Evolutionary conservation across 2,797 vertebrate genomes (phyloP), one percentile per base, ranked within the genome.

Genomic region (Urophycis tenuis): DNA sequence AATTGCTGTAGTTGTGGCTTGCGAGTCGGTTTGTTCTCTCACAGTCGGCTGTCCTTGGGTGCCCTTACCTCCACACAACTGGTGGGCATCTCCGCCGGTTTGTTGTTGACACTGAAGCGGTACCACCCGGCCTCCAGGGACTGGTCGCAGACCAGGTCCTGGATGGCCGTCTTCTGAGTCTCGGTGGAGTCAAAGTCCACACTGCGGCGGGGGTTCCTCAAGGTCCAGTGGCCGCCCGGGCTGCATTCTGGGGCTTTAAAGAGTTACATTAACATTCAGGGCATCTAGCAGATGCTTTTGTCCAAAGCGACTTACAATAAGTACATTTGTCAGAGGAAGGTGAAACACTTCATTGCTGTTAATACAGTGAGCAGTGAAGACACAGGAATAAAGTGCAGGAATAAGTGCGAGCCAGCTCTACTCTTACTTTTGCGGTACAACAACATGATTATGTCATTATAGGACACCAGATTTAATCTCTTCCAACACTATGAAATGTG

Each of bases 91-190:
- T 95, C 93, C 0, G 92, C 93, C 0, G 92, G 92, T 64, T 86
- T 92, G 78, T 89, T 87, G 86, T 91, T 76, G 39, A 94, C 91
- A 86, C 74, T 78, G 90, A 95, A 95, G 2, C 92, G 82, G 85
- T 95, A 95, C 94, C 94, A 95, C 29, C 89, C 94, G 0, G 89
- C 82, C 0, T 85, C 73, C 85, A 95, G 81, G 0, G 92, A 92
- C 90, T 94, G 94, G 89, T 95, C 94, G 41, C 94, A 95, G 82
- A 95, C 85, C 82, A 96, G 90, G 33, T 94, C 91, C 88, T 93
- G 92, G 78, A 90, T 84, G 2, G 90, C 90, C 0, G 67, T 92
- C 80, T 88, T 86, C 86, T 95, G 94, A 73, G 95, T 92, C 86
- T 94, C 89, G 2, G 88, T 89, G 2, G 94, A 96, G 91, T 96